Evolutionary conservation across 1,140 invertebrate species (phyloP), one percentile per base, ranked within the genome.

Genomic region (Meloidogyne chitwoodi): DNA sequence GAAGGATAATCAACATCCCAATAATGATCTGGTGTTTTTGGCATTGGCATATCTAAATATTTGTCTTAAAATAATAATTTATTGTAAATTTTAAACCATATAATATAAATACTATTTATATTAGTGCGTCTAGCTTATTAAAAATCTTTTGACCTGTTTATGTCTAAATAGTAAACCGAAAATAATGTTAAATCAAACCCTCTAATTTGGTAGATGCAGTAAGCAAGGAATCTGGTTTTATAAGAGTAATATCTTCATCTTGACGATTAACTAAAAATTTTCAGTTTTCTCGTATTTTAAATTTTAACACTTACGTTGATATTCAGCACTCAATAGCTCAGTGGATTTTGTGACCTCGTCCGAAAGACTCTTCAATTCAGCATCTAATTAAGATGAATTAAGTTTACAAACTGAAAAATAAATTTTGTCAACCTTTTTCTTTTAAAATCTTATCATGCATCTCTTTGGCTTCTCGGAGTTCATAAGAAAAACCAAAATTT

Each of bases 1-100:
- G 56, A 77, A 48, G 83, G 76, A 62, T 75, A 79, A n/a, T 74
- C 22, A 14, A 74, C 10, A n/a, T 83, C 80, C 80, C 80, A 81
- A 67, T 81, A 81, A n/a, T 74, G 78, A n/a, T 81, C 79, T 38
- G 78, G 78, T 0, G 78, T 79, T 68, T 64, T 70, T 3, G 78
- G 78, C 38, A 41, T 41, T 41, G 38, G 16, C 38, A 14, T 41
- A 11, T 41, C 38, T 41, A 11, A n/a, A n/a, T n/a, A n/a, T n/a
- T n/a, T n/a, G n/a, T n/a, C n/a, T n/a, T n/a, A n/a, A n/a, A n/a
- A n/a, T n/a, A n/a, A n/a, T n/a, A n/a, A n/a, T n/a, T n/a, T n/a
- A n/a, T n/a, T n/a, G n/a, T n/a, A n/a, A n/a, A n/a, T n/a, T n/a
- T n/a, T n/a, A n/a, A n/a, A n/a, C n/a, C n/a, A n/a, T n/a, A n/a